phyloP scores from a whole-genome alignment of 2,888 invertebrate genomes.

The Nezara viridula region DNA sequence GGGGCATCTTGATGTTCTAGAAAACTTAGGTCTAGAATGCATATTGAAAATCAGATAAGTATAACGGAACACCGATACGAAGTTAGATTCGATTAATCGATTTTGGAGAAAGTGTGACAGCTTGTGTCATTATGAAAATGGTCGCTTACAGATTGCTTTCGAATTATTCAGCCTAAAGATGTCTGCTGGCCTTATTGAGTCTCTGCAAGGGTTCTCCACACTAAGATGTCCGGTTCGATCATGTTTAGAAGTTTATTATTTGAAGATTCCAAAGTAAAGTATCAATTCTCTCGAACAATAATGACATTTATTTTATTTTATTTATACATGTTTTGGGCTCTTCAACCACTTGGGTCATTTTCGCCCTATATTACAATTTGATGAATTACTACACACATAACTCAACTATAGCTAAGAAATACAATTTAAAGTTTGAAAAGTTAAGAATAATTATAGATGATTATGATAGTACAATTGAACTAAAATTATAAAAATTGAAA shows the following conservation, averaged over 20 bases:
- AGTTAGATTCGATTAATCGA: slow-evolving; percentile 7
- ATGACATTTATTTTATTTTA: no score
- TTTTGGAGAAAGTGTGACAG: slow-evolving; percentile 20
- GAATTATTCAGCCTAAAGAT: background rate
- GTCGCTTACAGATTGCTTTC: background rate
- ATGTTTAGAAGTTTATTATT: background rate
- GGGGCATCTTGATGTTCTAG: background rate
- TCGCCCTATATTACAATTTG: no score
- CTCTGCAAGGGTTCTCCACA: background rate
- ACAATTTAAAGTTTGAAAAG: no score
- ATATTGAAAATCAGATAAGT: slow-evolving; percentile 1
- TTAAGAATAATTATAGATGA: no score
- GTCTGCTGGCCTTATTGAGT: background rate
- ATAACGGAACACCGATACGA: background rate
- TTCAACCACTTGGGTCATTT: no score
- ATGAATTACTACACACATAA: no score
- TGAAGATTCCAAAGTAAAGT: no score
- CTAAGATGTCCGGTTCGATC: background rate
- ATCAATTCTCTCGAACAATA: no score
- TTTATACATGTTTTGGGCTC: no score
- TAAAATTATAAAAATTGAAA: no score
- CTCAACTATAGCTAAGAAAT: no score
- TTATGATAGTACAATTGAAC: no score
- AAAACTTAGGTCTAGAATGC: background rate
- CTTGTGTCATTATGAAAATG: background rate